Evolutionary conservation across 2,888 invertebrate species (phyloP).

Genomic region (Coecobrya sp.): DNA sequence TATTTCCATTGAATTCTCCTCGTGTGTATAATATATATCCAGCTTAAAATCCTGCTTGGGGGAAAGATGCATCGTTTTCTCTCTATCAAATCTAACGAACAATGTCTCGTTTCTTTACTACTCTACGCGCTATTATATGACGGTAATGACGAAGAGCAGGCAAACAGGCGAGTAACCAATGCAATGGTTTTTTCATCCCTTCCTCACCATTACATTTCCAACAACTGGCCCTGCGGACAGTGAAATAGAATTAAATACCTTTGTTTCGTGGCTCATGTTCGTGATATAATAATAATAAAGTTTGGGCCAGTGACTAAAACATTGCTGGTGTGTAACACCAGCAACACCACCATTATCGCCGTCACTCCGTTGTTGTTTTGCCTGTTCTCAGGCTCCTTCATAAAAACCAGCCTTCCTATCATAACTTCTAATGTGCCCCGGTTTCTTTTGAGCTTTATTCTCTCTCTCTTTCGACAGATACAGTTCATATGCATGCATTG

Average conservation of each 20-base stretch:
- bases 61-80: constrained; percentile 79
- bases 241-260: constrained; percentile 83
- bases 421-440: constrained; percentile 77
- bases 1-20: constrained; percentile 67
- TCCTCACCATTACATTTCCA: constrained; percentile 82
- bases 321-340: constrained; percentile 48
- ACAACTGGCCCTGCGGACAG: constrained; percentile 83
- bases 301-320: constrained; percentile 65
- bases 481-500: constrained; percentile 59
- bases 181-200: constrained; percentile 78
- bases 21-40: constrained; percentile 52
- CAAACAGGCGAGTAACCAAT: constrained; percentile 45
- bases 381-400: constrained; percentile 50
- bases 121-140: not conserved
- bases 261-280: constrained; percentile 76
- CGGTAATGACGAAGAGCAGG: constrained; percentile 65
- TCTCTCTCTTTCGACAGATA: constrained; percentile 51
- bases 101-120: constrained; percentile 70
- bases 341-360: constrained; percentile 38
- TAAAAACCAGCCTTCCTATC: constrained; percentile 66
- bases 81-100: constrained; percentile 66
- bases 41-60: constrained; percentile 69
- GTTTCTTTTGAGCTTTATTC: constrained; percentile 65
- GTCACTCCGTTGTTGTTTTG: constrained; percentile 31
- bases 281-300: constrained; percentile 81